These are phyloP conservation scores for Anguilla japonica DNA, from an alignment of 2,113 vertebrate species.

Conservation along the genomic window DNA sequence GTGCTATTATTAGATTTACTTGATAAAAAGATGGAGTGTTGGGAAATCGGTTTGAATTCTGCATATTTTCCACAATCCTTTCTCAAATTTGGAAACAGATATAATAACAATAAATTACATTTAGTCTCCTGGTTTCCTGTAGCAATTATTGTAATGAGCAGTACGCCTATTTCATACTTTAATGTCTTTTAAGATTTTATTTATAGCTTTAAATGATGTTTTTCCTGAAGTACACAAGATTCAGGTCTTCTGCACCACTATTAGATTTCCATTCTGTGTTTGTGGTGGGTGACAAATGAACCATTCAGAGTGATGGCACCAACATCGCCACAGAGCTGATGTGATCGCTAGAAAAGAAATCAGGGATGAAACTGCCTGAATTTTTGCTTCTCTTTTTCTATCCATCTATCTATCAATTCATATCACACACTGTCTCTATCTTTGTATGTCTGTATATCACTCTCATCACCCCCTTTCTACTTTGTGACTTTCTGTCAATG, in stretches of 20 bases:
- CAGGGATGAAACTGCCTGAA: slow-evolving; percentile 36
- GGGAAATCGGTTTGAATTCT: neutral
- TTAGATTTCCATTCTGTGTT: slow-evolving; percentile 49
- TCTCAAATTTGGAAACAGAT: neutral
- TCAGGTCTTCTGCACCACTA: slow-evolving; percentile 9
- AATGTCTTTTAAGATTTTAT: slow-evolving; percentile 23
- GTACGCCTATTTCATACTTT: slow-evolving; percentile 18
- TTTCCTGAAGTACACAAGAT: slow-evolving; percentile 32
- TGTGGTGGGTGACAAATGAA: slow-evolving; percentile 46
- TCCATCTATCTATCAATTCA: neutral
- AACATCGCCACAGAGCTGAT: slow-evolving; percentile 47
- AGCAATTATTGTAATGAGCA: slow-evolving; percentile 24
- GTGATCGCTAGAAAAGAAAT: slow-evolving; percentile 56
- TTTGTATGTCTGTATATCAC: slow-evolving; percentile 3
- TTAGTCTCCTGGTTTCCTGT: slow-evolving; percentile 26
- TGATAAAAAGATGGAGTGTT: neutral
- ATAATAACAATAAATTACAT: neutral
- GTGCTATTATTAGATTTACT: neutral
- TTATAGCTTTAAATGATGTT: slow-evolving; percentile 39
- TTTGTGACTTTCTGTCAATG: slow-evolving; percentile 41
- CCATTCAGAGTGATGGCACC: slow-evolving; percentile 54
- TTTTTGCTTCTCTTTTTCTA: slow-evolving; percentile 22
- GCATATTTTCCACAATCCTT: neutral
- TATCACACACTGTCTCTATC: slow-evolving; percentile 24
- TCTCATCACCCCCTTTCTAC: slow-evolving; percentile 11